phyloP scores from a whole-genome alignment of 2,797 vertebrate species.

The Enteromius paludinosus region DNA sequence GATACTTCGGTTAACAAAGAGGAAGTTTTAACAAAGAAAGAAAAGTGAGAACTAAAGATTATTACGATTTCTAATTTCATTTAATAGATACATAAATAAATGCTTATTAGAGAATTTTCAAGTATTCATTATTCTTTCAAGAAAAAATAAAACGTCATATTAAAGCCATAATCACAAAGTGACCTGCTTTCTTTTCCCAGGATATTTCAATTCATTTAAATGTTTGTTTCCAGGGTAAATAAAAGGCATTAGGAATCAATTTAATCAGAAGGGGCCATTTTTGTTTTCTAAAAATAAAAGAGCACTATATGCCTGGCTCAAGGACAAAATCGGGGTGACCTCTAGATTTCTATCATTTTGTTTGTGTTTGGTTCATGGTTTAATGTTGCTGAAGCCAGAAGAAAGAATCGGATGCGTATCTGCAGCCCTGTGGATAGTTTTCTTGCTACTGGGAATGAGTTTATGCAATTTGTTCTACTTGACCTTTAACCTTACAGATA shows the following conservation, averaged over 20 bases:
- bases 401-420: slow-evolving; percentile 11
- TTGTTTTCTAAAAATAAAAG: background rate
- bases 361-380: slow-evolving; percentile 21
- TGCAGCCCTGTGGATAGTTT: slow-evolving; percentile 29
- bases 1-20: background rate
- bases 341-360: slow-evolving; percentile 16
- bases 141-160: background rate
- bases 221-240: slow-evolving; percentile 19
- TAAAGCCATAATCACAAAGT: background rate
- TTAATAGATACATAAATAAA: background rate
- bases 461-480: slow-evolving; percentile 64
- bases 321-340: slow-evolving; percentile 12
- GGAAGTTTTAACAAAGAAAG: slow-evolving; percentile 5
- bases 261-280: background rate
- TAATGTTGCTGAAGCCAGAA: slow-evolving; percentile 6
- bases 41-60: background rate
- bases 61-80: background rate
- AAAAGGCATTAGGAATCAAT: slow-evolving; percentile 31
- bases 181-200: background rate
- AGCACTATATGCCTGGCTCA: slow-evolving; percentile 6
- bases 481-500: slow-evolving; percentile 67
- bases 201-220: slow-evolving; percentile 11
- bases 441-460: slow-evolving; percentile 55
- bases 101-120: background rate
- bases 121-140: background rate